Evolutionary conservation across 2,797 vertebrate genomes (phyloP).

Genomic region (Streptopelia turtur): DNA sequence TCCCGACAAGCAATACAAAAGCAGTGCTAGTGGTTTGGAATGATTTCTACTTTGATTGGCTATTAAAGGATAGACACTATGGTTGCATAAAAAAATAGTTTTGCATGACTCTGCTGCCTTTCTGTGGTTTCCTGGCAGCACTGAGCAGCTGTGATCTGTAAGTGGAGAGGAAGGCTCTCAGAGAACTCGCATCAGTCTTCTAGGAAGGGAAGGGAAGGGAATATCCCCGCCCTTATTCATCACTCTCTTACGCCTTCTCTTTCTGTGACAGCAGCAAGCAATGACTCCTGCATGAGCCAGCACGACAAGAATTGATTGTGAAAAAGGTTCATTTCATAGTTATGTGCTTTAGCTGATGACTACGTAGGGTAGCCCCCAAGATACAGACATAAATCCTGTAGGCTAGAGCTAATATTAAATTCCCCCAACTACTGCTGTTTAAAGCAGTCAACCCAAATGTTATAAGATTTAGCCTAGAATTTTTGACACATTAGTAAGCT

Average conservation of each 20-base stretch:
- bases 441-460: not conserved
- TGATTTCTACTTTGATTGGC: not conserved
- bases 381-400: not conserved
- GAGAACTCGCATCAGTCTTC: not conserved
- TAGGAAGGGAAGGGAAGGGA: not conserved
- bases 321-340: not conserved
- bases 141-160: not conserved
- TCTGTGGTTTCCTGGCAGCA: constrained; percentile 54
- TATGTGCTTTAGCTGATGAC: not conserved
- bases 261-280: not conserved
- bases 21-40: not conserved
- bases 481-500: not conserved
- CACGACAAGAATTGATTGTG: not conserved
- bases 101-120: constrained; percentile 58
- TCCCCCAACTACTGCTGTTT: not conserved
- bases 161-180: not conserved
- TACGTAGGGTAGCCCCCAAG: not conserved
- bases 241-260: not conserved
- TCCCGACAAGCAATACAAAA: not conserved
- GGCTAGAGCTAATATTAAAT: not conserved
- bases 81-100: not conserved
- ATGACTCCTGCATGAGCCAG: constrained; percentile 2
- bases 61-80: not conserved
- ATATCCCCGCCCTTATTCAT: constrained; percentile 22
- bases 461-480: not conserved